A percentile compares a stretch with the other conserved stretches of the same genome.
Evolutionary conservation across 2,113 vertebrate genomes (phyloP).

Genomic region (Calyptommatus sinebrachiatus): DNA sequence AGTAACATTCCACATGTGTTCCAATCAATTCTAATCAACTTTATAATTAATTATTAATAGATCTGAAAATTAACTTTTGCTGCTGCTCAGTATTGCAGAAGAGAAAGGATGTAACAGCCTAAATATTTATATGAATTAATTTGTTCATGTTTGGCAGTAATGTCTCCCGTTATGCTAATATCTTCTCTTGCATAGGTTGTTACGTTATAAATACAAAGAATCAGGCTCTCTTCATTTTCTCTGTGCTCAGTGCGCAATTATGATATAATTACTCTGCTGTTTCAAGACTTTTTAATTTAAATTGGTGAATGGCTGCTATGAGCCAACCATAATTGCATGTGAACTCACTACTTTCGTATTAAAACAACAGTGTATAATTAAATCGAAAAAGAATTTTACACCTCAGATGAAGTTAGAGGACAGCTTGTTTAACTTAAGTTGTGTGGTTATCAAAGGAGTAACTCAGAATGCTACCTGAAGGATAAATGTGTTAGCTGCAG

Average conservation of each 20-base stretch:
- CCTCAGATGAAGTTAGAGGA: background rate
- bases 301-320: slow-evolving; percentile 50
- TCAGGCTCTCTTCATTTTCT: slow-evolving; percentile 59
- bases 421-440: background rate
- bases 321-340: slow-evolving; percentile 46
- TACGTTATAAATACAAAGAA: slow-evolving; percentile 59
- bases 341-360: slow-evolving; percentile 48
- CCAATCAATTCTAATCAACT: slow-evolving; percentile 45
- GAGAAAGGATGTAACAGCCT: slow-evolving; percentile 31
- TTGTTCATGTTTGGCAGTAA: slow-evolving; percentile 51
- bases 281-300: slow-evolving; percentile 65
- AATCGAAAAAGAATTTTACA: slow-evolving; percentile 42
- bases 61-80: slow-evolving; percentile 49
- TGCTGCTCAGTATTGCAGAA: slow-evolving; percentile 34
- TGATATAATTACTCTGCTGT: slow-evolving; percentile 54
- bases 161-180: slow-evolving; percentile 47
- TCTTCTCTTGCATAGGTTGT: slow-evolving; percentile 51
- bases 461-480: background rate
- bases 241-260: slow-evolving; percentile 62
- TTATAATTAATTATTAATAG: slow-evolving; percentile 55
- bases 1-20: slow-evolving; percentile 23
- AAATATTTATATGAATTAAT: slow-evolving; percentile 55
- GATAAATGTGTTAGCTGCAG: slow-evolving; percentile 6
- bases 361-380: slow-evolving; percentile 44
- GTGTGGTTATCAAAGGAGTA: slow-evolving; percentile 10